Conservation (phyloP, 1,140 invertebrate species). For the Caenorhabditis elegans region WBcel235 BX284606.5:9842501-9843000, state of each 20-base stretch:
- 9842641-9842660: not conserved
- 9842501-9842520: constrained; percentile 14
- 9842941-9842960: too few relatives aligned
- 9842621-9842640: constrained; percentile 2
- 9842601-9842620: not conserved
- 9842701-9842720: not conserved
- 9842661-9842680: not conserved
- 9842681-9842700: not conserved
- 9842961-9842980: too few relatives aligned
- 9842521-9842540: constrained; percentile 19
- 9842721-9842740: not conserved
- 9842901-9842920: too few relatives aligned
- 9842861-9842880: too few relatives aligned
- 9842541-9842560: constrained; percentile 9
- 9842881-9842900: too few relatives aligned
- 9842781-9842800: not conserved
- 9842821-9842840: too few relatives aligned
- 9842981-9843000: too few relatives aligned
- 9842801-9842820: too few relatives aligned
- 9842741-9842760: not conserved
- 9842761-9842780: not conserved
- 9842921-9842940: too few relatives aligned
- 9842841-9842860: too few relatives aligned
- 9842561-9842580: not conserved
- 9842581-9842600: constrained; percentile 3